Evolutionary conservation across 2,113 vertebrate genomes (phyloP).

Genomic region (Gobiocypris rarus): DNA sequence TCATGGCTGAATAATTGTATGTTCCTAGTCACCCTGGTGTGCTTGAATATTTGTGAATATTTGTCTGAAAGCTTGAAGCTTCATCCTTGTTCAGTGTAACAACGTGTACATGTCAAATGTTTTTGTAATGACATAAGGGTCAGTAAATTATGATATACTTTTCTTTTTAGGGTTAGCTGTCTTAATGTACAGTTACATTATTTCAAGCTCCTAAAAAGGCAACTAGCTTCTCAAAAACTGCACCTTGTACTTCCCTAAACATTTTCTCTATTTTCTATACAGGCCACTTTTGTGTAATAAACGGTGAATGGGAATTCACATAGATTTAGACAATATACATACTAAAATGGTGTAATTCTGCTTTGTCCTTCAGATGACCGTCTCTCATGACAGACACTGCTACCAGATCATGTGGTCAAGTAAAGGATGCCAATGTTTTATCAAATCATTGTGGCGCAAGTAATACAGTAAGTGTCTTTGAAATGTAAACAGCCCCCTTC

Average conservation of each 20-base stretch:
- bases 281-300: not conserved
- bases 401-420: not conserved
- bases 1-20: too few relatives aligned
- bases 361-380: not conserved
- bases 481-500: not conserved
- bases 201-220: not conserved
- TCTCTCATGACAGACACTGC: not conserved
- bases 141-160: not conserved
- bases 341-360: not conserved
- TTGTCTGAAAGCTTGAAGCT: too few relatives aligned
- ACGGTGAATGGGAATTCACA: not conserved
- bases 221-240: too few relatives aligned
- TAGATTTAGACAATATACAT: not conserved
- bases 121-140: not conserved
- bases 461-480: not conserved
- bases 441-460: not conserved
- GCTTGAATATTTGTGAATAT: too few relatives aligned
- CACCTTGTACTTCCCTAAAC: not conserved
- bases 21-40: too few relatives aligned
- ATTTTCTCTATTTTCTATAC: not conserved
- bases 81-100: not conserved
- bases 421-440: slow-evolving; percentile 8
- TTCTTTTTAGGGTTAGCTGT: not conserved
- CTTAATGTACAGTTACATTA: not conserved
- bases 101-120: not conserved